Percentiles rank a stretch among this genome's conserved stretches.
phyloP scores from a whole-genome alignment of 2,888 invertebrate genomes.

The Eudemis profundana region DNA sequence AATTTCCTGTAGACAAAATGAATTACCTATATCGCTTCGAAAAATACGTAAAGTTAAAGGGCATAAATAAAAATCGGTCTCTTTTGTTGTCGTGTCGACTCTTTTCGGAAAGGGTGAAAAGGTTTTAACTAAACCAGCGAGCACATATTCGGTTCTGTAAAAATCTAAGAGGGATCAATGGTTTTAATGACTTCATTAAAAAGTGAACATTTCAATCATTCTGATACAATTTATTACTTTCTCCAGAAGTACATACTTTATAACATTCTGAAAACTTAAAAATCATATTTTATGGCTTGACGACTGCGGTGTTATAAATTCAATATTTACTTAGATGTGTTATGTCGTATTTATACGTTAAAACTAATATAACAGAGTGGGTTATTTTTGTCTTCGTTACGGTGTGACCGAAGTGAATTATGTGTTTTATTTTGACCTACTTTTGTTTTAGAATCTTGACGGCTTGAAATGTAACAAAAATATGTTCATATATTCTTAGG shows the following conservation, averaged over 20 bases:
- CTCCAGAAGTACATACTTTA: background rate
- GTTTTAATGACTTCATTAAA: too few species aligned
- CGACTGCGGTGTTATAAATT: background rate
- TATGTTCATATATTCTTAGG: background rate
- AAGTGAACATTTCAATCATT: too few species aligned
- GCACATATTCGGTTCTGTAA: too few species aligned
- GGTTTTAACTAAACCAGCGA: too few species aligned
- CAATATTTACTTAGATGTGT: background rate
- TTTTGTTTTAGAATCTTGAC: constrained; percentile 13
- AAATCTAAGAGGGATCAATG: too few species aligned
- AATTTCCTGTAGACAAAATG: too few species aligned
- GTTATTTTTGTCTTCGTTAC: constrained; percentile 21
- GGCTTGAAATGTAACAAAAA: background rate
- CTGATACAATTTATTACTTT: too few species aligned
- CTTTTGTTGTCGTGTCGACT: too few species aligned
- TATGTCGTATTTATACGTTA: constrained; percentile 10
- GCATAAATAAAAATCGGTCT: too few species aligned
- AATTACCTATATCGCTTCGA: too few species aligned
- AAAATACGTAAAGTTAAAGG: too few species aligned
- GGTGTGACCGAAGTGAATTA: constrained; percentile 3
- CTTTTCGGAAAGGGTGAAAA: too few species aligned
- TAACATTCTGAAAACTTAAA: background rate
- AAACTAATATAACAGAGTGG: background rate
- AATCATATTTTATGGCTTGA: background rate
- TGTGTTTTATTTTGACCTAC: constrained; percentile 31